Percentiles rank a stretch among this genome's conserved stretches.
Conservation (phyloP, 2,888 invertebrate genomes). For the Heliconius ismenius region DNA sequence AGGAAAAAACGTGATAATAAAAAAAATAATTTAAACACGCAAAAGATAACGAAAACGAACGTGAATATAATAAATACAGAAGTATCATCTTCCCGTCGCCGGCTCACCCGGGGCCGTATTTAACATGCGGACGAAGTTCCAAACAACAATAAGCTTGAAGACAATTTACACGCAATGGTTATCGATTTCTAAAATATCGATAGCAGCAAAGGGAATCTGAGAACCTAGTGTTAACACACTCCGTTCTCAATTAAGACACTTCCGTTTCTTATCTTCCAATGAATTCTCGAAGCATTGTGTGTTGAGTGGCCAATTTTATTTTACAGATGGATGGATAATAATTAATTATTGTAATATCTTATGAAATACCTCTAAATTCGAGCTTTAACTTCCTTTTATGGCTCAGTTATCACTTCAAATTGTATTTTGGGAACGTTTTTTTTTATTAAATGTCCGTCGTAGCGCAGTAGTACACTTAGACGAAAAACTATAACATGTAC, state of each 20-base stretch:
- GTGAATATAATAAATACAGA: not conserved
- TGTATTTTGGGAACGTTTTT: too few species aligned
- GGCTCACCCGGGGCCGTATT: slow-evolving; percentile 1
- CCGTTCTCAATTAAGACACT: too few species aligned
- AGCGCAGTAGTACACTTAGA: too few species aligned
- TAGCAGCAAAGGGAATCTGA: too few species aligned
- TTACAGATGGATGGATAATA: too few species aligned
- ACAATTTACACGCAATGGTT: slow-evolving; percentile 11
- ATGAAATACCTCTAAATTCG: too few species aligned
- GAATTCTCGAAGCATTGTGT: not conserved
- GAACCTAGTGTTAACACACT: not conserved
- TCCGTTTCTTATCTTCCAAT: too few species aligned
- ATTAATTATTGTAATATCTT: too few species aligned
- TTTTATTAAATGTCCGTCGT: too few species aligned
- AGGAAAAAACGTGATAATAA: not conserved
- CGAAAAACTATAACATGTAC: too few species aligned
- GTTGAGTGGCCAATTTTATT: not conserved
- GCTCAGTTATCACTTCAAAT: too few species aligned
- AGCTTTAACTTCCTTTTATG: too few species aligned
- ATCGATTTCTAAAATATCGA: slow-evolving; percentile 5
- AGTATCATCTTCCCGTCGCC: not conserved
- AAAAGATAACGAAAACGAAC: not conserved
- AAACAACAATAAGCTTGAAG: slow-evolving; percentile 10
- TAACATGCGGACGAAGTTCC: not conserved
- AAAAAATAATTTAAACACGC: not conserved